Percentiles rank a stretch among this genome's conserved stretches.
These are phyloP conservation scores for Heptranchias perlo DNA, from an alignment of 2,113 vertebrate genomes.

Conservation along the genomic window DNA sequence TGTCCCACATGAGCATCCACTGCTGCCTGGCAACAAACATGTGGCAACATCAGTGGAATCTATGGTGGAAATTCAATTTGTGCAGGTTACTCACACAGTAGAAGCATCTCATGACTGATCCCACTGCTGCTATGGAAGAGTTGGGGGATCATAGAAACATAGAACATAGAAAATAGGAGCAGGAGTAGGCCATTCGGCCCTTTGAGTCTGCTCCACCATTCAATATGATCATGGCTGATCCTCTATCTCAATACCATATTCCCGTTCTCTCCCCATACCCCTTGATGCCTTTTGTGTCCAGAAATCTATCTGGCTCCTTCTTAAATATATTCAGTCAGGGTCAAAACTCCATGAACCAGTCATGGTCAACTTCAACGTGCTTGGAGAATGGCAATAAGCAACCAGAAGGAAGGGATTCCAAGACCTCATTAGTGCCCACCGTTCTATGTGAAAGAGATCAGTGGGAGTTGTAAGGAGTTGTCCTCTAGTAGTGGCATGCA, in stretches of 20 bases:
- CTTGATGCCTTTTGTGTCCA: too few relatives aligned
- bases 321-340: too few relatives aligned
- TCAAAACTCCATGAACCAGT: not conserved
- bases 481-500: not conserved
- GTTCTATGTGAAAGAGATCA: not conserved
- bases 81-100: not conserved
- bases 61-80: not conserved
- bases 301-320: too few relatives aligned
- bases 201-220: too few relatives aligned
- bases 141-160: too few relatives aligned
- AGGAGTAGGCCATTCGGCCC: too few relatives aligned
- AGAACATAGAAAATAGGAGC: too few relatives aligned
- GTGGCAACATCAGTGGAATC: not conserved
- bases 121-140: not conserved
- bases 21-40: not conserved
- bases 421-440: not conserved
- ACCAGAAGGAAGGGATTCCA: not conserved
- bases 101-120: not conserved
- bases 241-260: too few relatives aligned
- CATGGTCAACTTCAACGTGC: not conserved
- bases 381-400: not conserved
- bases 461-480: not conserved
- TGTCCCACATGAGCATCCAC: not conserved
- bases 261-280: too few relatives aligned
- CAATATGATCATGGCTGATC: too few relatives aligned